Conservation (phyloP, 2,888 invertebrate genomes). For the Ectemnius lituratus region DNA sequence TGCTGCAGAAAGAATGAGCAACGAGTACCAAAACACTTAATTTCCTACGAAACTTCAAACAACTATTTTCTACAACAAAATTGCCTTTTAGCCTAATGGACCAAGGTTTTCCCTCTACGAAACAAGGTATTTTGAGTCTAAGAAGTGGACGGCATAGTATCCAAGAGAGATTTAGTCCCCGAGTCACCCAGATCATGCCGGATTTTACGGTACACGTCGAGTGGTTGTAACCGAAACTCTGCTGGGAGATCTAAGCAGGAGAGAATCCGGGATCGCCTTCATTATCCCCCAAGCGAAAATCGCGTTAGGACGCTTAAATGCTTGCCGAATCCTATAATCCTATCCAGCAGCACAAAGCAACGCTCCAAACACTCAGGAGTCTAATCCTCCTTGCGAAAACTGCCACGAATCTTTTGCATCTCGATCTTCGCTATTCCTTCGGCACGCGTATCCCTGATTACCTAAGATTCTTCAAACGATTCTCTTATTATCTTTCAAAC, state of each 20-base stretch:
- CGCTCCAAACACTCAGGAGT: slow-evolving; percentile 6
- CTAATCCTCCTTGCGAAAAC: neutral
- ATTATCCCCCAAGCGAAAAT: neutral
- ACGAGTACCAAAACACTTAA: too few species aligned
- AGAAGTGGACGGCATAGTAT: neutral
- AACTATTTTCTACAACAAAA: too few species aligned
- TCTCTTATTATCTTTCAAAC: too few species aligned
- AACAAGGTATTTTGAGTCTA: neutral
- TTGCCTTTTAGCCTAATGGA: too few species aligned
- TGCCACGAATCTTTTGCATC: neutral
- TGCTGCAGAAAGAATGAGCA: too few species aligned
- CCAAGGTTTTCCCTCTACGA: too few species aligned
- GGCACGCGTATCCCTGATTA: too few species aligned
- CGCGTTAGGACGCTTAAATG: slow-evolving; percentile 1
- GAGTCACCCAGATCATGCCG: neutral
- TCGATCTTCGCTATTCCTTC: neutral
- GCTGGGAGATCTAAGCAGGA: neutral
- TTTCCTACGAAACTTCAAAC: too few species aligned
- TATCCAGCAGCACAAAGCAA: neutral
- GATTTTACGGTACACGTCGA: neutral
- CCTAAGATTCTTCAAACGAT: too few species aligned
- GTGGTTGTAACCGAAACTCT: neutral
- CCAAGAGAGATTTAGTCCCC: slow-evolving; percentile 3
- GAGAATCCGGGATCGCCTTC: neutral
- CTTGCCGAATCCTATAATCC: slow-evolving; percentile 27